These are phyloP conservation scores for Amphiura filiformis DNA, from an alignment of 35 echinoderm and acorn worm genomes.

Conservation along the genomic window DNA sequence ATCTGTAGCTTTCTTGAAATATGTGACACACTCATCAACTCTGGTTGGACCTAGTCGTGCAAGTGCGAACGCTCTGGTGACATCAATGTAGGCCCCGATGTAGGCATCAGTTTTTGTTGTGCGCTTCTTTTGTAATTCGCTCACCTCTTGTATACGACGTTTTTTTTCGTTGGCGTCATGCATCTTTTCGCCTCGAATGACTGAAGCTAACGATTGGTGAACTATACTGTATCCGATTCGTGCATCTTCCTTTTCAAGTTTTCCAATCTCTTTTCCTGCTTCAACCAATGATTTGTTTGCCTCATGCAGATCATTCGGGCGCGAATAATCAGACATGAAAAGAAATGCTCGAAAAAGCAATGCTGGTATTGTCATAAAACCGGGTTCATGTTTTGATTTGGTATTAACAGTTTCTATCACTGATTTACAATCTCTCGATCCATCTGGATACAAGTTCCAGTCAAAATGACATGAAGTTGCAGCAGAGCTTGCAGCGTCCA, in stretches of 20 bases:
- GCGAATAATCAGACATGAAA: background rate
- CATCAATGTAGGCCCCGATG: too few relatives aligned
- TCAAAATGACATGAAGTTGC: background rate
- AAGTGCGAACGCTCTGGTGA: background rate
- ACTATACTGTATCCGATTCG: background rate
- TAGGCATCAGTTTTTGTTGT: background rate
- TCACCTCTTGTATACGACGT: background rate
- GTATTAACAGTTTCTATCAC: background rate
- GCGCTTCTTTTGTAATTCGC: background rate
- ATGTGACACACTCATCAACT: background rate
- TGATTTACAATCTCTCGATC: background rate
- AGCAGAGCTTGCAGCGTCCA: too few relatives aligned
- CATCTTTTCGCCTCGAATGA: background rate
- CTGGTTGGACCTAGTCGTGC: background rate
- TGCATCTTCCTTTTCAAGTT: background rate
- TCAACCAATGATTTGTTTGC: background rate
- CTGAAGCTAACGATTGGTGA: background rate
- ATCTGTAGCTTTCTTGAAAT: background rate
- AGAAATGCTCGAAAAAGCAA: background rate
- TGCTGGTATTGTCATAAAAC: background rate
- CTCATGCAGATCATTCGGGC: background rate
- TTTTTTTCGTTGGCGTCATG: background rate
- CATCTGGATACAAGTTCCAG: background rate
- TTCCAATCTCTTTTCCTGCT: background rate
- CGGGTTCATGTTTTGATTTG: background rate